Percentiles rank a stretch among this genome's conserved stretches.
Evolutionary conservation across 92 coral and sea anemone species (phyloP).

Genomic region (Zoanthus sansibaricus): DNA sequence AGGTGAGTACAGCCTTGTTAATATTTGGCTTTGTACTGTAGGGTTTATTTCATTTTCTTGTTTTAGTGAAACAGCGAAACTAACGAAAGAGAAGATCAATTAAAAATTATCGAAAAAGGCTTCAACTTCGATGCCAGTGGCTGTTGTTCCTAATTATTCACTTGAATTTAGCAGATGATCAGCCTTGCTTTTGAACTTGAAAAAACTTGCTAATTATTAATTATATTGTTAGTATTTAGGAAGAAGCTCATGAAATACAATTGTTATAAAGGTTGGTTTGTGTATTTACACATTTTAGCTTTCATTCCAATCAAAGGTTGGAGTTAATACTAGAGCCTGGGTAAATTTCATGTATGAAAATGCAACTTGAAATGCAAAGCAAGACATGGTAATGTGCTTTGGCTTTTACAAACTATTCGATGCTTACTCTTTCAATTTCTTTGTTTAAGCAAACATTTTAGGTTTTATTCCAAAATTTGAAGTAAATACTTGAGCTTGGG

Average conservation of each 20-base stretch:
- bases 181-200: neutral
- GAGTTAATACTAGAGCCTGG: neutral
- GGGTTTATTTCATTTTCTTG: no score
- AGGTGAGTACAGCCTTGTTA: neutral
- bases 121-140: no score
- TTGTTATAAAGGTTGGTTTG: neutral
- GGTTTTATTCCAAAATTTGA: no score
- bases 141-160: no score
- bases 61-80: no score
- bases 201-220: no score
- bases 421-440: neutral
- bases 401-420: neutral
- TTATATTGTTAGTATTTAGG: no score
- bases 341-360: constrained; percentile 13
- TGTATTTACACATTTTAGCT: neutral
- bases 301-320: neutral
- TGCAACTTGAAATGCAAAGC: constrained; percentile 9
- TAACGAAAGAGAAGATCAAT: no score
- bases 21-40: neutral
- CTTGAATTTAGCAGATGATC: neutral
- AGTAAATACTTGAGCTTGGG: no score
- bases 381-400: neutral
- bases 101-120: no score
- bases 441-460: neutral
- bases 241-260: no score